Evolutionary conservation across 2,113 vertebrate genomes (phyloP), one percentile per base, ranked within the genome.

Genomic region (Maylandia zebra): DNA sequence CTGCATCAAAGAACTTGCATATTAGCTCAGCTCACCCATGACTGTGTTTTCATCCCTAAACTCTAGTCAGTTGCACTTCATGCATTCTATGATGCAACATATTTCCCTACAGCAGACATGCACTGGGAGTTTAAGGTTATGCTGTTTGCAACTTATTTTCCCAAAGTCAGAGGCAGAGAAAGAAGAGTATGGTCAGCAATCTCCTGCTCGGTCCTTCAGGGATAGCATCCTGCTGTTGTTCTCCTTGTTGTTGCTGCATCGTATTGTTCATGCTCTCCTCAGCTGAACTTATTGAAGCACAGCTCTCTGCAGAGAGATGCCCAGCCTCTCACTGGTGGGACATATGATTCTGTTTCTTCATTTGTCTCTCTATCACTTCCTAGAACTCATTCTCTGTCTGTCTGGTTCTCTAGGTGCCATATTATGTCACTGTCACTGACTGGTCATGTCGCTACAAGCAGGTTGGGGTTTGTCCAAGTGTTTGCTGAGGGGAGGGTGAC

Each of bases 401-500:
- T 59, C 86, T 88, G 86, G 56, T 91, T 92, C 86, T 91, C 86
- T 57, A 86, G 92, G 91, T 91, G 90, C 74, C 91, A 91, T 85
- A 91, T 90, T 91, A 86, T 93, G 91, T 94, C 91, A 86, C 85
- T 93, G 91, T 90, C 90, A 89, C 82, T 41, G 91, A 87, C 86
- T 53, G 92, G 88, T 92, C 88, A 83, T 93, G 94, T 94, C n/a
- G 78, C 83, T 89, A 91, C 93, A 92, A 87, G 91, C 91, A 90
- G 90, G 88, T 78, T 64, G 88, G 83, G 86, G 87, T 84, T 83
- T 82, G 89, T 90, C 90, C 86, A 81, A 88, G 86, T 81, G 82
- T 92, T 84, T 91, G 87, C 87, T 7, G 83, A 93, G 87, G 87
- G 93, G 89, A 94, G 93, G 91, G 91, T 92, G 94, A 94, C 92